These are phyloP conservation scores for Metellina segmentata DNA, from an alignment of 2,888 invertebrate genomes.

Conservation along the genomic window DNA sequence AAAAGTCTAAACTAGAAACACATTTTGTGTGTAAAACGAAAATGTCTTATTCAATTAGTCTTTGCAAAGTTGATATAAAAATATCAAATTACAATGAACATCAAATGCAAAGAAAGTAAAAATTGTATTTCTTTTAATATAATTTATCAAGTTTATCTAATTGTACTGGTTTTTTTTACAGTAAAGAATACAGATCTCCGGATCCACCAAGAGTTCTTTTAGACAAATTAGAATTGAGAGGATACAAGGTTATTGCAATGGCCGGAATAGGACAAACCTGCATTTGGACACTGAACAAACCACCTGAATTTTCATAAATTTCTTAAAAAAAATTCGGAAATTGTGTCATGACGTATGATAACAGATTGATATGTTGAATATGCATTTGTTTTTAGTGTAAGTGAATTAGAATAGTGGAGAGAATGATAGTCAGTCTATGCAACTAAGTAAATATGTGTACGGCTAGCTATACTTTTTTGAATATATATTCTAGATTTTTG, in stretches of 20 bases:
- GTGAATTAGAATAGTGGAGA: too few species aligned
- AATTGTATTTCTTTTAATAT: neutral
- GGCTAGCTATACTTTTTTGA: too few species aligned
- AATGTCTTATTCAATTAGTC: neutral
- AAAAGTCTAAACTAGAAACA: too few species aligned
- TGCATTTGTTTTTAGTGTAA: too few species aligned
- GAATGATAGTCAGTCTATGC: too few species aligned
- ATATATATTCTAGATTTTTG: too few species aligned
- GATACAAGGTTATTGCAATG: constrained; percentile 81
- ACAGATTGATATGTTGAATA: too few species aligned
- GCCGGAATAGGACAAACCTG: constrained; percentile 83
- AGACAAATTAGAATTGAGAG: constrained; percentile 81
- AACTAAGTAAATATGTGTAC: too few species aligned
- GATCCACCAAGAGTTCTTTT: constrained; percentile 81
- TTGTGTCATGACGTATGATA: too few species aligned
- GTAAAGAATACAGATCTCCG: constrained; percentile 52
- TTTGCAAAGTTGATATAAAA: too few species aligned
- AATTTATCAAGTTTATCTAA: neutral
- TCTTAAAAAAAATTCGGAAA: too few species aligned
- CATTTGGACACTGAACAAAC: constrained; percentile 82
- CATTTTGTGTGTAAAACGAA: neutral
- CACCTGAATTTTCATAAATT: constrained; percentile 51
- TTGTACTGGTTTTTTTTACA: constrained; percentile 22
- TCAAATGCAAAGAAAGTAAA: neutral
- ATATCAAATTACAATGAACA: too few species aligned